Evolutionary conservation across 2,888 invertebrate species (phyloP).

Genomic region (Philopedon plagiatum): DNA sequence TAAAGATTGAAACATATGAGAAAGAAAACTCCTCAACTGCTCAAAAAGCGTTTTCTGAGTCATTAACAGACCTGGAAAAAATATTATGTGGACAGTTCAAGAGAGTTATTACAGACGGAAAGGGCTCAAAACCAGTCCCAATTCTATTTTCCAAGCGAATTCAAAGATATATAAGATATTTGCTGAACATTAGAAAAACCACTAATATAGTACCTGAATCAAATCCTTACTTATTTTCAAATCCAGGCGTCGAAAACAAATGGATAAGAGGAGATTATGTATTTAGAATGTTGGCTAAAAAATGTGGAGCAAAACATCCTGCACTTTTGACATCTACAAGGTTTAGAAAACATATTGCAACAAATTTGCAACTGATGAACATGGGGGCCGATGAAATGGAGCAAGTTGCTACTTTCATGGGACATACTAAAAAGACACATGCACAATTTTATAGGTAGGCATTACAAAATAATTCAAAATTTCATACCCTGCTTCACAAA

Average conservation of each 20-base stretch:
- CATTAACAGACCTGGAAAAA: slow-evolving; percentile 30
- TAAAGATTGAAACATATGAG: slow-evolving; percentile 44
- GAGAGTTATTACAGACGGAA: slow-evolving; percentile 51
- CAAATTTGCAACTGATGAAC: not conserved
- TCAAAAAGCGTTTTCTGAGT: slow-evolving; percentile 25
- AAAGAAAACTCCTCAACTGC: not conserved
- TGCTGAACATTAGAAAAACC: slow-evolving; percentile 30
- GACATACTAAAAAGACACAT: not conserved
- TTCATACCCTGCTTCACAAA: too few species aligned
- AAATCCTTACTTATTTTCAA: slow-evolving; percentile 52
- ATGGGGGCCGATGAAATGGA: slow-evolving; percentile 1
- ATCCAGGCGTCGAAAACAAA: slow-evolving; percentile 49
- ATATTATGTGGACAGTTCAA: slow-evolving; percentile 44
- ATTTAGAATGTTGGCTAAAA: slow-evolving; percentile 30
- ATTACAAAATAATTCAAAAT: too few species aligned
- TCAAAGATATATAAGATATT: not conserved
- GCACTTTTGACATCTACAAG: not conserved
- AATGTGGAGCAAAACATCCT: not conserved
- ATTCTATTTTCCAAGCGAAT: slow-evolving; percentile 49
- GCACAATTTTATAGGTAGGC: not conserved
- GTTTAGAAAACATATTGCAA: slow-evolving; percentile 1
- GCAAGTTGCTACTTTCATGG: slow-evolving; percentile 5
- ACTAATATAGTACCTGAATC: slow-evolving; percentile 49
- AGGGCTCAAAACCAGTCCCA: slow-evolving; percentile 53
- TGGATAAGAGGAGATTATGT: slow-evolving; percentile 52